Evolutionary conservation across 2,888 invertebrate genomes (phyloP), one percentile per base, ranked within the genome.

Genomic region (Drosophila merina): DNA sequence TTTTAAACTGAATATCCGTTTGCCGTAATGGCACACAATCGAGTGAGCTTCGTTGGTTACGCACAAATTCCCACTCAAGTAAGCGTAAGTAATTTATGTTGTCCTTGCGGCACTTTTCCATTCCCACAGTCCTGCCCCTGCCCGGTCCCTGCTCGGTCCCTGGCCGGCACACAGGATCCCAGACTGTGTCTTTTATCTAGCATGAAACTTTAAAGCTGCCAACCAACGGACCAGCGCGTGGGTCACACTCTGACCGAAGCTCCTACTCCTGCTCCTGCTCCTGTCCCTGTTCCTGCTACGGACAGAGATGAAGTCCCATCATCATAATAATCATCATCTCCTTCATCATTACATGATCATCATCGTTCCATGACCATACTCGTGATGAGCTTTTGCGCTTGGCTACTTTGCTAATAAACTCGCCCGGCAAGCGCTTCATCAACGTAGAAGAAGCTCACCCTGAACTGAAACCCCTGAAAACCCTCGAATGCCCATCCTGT

Each of bases 81-180:
- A 86, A 88, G 88, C 87, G 88, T 88, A 88, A 88, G 87, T 88
- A 88, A 88, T 88, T 88, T 88, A 88, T 88, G 88, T 86, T 82
- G 85, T 86, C 75, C 86, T 87, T 84, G 80, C 75, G 80, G 82
- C 84, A 72, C 75, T 82, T 86, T 67, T 70, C 36, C 70, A 57
- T 54, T 60, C 50, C 56, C 25, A n/a, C 5, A 25, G 42, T 4
- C 38, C 2, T 12, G n/a, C 36, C 6, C 14, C 20, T 7, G 30
- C 50, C 6, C 26, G 10, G 4, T n/a, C 5, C 33, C 33, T 7
- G 30, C 50, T 10, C 26, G 10, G 4, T n/a, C 5, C 33, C 33
- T 4, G 3, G n/a, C n/a, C 33, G 12, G 36, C 36, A 36, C n/a
- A n/a, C 36, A 36, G 33, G 33, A 33, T 33, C n/a, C 33, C 33